Percentiles rank a stretch among this genome's conserved stretches.
Conservation (phyloP, 1,140 invertebrate species). For the Oedothorax gibbosus region DNA sequence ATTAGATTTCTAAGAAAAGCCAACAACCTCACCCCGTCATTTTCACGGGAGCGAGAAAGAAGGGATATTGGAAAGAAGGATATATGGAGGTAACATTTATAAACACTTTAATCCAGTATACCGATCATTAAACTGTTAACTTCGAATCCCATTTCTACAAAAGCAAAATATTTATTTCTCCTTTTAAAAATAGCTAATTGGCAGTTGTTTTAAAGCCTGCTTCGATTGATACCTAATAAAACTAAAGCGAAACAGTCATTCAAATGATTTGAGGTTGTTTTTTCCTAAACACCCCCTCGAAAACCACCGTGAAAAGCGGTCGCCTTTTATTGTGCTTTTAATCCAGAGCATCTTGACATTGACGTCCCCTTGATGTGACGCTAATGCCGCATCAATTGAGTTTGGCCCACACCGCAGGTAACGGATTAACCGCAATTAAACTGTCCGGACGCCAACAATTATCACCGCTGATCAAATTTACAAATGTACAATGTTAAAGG, state of each 20-base stretch:
- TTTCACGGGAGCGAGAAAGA: too few relatives aligned
- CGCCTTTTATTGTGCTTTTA: neutral
- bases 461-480: slow-evolving; percentile 60
- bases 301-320: neutral
- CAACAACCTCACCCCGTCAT: too few relatives aligned
- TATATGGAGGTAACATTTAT: too few relatives aligned
- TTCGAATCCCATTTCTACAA: too few relatives aligned
- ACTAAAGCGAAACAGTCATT: neutral
- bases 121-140: too few relatives aligned
- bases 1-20: too few relatives aligned
- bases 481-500: slow-evolving; percentile 44
- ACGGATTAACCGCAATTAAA: slow-evolving; percentile 60
- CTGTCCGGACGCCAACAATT: slow-evolving; percentile 55
- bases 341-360: slow-evolving; percentile 25
- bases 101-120: too few relatives aligned
- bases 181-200: too few relatives aligned
- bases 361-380: slow-evolving; percentile 45
- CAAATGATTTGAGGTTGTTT: neutral
- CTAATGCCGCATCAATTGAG: slow-evolving; percentile 52
- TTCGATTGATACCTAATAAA: too few relatives aligned
- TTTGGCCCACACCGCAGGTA: slow-evolving; percentile 45
- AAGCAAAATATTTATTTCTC: too few relatives aligned
- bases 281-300: neutral
- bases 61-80: too few relatives aligned
- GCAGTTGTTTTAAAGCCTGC: too few relatives aligned